Evolutionary conservation across 2,797 vertebrate species (phyloP).

Genomic region (Neopelma chrysocephalum): DNA sequence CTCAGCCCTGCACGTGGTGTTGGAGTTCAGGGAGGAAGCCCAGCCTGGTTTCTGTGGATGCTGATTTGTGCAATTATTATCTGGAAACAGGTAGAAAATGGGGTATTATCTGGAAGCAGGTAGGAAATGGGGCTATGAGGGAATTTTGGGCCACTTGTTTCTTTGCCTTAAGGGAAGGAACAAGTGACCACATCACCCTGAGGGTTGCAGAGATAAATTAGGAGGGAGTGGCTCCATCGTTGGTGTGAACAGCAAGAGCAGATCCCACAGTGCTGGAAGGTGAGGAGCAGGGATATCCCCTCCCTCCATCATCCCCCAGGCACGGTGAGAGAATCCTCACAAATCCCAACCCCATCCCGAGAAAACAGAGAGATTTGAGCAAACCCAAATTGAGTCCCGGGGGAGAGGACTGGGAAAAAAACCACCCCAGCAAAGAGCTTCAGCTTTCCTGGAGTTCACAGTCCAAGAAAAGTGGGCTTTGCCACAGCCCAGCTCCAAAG

Average conservation of each 20-base stretch:
- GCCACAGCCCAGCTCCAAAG: neutral
- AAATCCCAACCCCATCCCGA: neutral
- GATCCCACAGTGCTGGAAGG: neutral
- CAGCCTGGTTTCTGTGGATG: neutral
- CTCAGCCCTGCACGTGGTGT: fast-evolving
- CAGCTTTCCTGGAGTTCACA: neutral
- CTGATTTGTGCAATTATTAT: constrained; percentile 23
- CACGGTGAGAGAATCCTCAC: neutral
- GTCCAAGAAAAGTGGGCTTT: neutral
- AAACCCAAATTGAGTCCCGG: fast-evolving
- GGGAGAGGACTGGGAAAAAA: neutral
- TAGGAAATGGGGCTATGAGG: neutral
- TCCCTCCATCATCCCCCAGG: neutral
- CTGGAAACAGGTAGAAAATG: constrained; percentile 9
- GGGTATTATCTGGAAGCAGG: neutral
- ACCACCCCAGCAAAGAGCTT: neutral
- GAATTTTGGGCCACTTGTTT: neutral
- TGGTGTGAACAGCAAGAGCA: neutral
- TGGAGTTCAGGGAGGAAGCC: neutral
- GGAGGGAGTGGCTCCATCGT: fast-evolving
- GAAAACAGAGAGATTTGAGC: neutral
- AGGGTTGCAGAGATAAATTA: neutral
- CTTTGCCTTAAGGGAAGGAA: neutral
- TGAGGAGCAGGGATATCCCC: neutral
- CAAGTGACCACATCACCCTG: fast-evolving